Percentiles rank a stretch among this genome's conserved stretches.
Conservation (phyloP, 1,140 invertebrate species). For the Trichomalopsis sarcophagae region DNA sequence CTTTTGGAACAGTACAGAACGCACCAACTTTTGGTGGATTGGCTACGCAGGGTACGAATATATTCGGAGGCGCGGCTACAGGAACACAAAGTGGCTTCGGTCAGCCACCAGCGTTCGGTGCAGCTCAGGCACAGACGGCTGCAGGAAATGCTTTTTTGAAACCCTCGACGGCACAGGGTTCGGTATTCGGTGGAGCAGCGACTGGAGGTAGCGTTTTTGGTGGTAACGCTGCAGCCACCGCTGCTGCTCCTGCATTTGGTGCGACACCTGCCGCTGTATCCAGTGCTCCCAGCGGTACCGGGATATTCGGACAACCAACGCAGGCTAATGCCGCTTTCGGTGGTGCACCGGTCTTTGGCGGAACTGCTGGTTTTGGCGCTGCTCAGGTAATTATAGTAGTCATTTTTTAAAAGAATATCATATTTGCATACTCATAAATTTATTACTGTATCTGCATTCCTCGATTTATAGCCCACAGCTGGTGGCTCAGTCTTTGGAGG, state of each 20-base stretch:
- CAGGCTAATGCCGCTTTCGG: slow-evolving; percentile 60
- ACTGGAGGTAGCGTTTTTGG: slow-evolving; percentile 48
- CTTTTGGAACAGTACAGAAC: slow-evolving; percentile 58
- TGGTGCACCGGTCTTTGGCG: slow-evolving; percentile 64
- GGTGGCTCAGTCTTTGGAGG: slow-evolving; percentile 59
- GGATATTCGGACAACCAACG: slow-evolving; percentile 58
- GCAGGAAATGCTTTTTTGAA: neutral
- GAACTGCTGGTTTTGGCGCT: slow-evolving; percentile 48
- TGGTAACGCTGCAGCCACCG: neutral
- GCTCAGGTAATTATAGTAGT: slow-evolving; percentile 22
- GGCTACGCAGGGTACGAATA: slow-evolving; percentile 41
- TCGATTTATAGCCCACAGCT: neutral
- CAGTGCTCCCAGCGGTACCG: slow-evolving; percentile 4
- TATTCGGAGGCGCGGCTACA: slow-evolving; percentile 38
- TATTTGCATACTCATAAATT: neutral
- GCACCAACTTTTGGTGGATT: slow-evolving; percentile 53
- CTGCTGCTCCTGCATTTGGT: slow-evolving; percentile 52
- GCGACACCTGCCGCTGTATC: slow-evolving; percentile 48
- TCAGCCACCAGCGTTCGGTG: slow-evolving; percentile 11
- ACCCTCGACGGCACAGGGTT: neutral
- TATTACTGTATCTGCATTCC: neutral
- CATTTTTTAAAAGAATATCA: neutral
- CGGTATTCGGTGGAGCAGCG: neutral
- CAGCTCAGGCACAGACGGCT: neutral
- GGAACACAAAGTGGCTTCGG: slow-evolving; percentile 37